These are phyloP conservation scores for Drosophila mimica DNA, from an alignment of 2,888 invertebrate species.

Conservation along the genomic window DNA sequence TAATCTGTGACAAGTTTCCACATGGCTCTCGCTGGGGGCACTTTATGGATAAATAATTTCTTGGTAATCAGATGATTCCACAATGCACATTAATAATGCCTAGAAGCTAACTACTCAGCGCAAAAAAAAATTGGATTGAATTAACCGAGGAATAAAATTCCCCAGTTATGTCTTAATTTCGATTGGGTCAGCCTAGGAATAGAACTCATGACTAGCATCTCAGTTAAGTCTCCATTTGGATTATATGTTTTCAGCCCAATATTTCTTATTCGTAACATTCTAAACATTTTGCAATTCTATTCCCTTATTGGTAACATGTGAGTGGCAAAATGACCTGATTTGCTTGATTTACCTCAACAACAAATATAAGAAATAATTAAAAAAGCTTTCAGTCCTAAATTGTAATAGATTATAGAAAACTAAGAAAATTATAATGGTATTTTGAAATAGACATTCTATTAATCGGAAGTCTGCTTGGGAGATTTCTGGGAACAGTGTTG, in stretches of 20 bases:
- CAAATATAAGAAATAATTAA: too few relatives aligned
- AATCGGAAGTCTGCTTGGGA: neutral
- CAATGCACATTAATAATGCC: slow-evolving; percentile 14
- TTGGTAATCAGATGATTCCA: slow-evolving; percentile 46
- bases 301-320: neutral
- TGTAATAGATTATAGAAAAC: too few relatives aligned
- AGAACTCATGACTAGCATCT: neutral
- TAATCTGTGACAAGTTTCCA: slow-evolving; percentile 50
- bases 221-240: neutral
- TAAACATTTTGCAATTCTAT: too few relatives aligned
- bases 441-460: neutral
- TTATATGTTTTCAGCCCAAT: too few relatives aligned
- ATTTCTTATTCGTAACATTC: too few relatives aligned
- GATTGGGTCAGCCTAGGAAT: neutral
- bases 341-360: too few relatives aligned
- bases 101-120: slow-evolving; percentile 3
- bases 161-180: neutral
- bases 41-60: slow-evolving; percentile 60
- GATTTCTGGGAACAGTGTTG: neutral
- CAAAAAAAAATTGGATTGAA: neutral
- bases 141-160: neutral
- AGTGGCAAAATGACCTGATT: too few relatives aligned
- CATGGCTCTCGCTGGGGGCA: slow-evolving; percentile 5
- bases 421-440: too few relatives aligned
- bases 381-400: too few relatives aligned